These are phyloP conservation scores for Drosophila leontia DNA, from an alignment of 1,140 invertebrate genomes.

Conservation along the genomic window DNA sequence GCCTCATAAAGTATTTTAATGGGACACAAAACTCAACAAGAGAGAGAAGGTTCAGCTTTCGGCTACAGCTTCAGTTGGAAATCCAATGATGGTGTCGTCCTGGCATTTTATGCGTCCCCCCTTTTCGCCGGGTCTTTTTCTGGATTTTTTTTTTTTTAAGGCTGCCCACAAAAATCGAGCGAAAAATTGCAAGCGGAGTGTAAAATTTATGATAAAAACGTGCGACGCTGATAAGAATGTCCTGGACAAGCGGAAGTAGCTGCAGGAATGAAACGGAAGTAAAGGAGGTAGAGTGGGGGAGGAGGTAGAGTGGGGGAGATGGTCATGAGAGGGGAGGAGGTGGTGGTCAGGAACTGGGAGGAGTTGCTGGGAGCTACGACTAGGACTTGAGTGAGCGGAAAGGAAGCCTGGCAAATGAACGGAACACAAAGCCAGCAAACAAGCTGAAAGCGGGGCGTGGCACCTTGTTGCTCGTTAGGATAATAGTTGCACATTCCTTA, in stretches of 20 bases:
- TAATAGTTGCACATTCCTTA: constrained; percentile 55
- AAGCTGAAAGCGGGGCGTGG: constrained; percentile 28
- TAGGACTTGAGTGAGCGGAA: neutral
- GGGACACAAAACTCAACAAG: constrained; percentile 31
- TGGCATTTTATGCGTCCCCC: constrained; percentile 33
- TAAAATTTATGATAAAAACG: constrained; percentile 82
- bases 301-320: neutral
- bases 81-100: constrained; percentile 31
- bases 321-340: neutral
- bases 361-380: neutral
- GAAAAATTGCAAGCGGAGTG: constrained; percentile 66
- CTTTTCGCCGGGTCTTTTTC: neutral
- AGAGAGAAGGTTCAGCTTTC: neutral
- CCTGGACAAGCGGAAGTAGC: constrained; percentile 24
- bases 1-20: constrained; percentile 43
- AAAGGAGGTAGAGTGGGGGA: too few relatives aligned
- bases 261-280: constrained; percentile 30
- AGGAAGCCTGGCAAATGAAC: constrained; percentile 14
- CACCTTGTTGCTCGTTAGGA: constrained; percentile 73
- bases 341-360: neutral
- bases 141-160: constrained; percentile 6
- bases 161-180: constrained; percentile 33
- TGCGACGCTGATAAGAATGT: constrained; percentile 68
- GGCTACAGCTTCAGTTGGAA: constrained; percentile 8
- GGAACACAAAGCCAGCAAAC: constrained; percentile 16